These are phyloP conservation scores for Drosophila albomicans DNA, from an alignment of 1,140 invertebrate species.

Conservation along the genomic window DNA sequence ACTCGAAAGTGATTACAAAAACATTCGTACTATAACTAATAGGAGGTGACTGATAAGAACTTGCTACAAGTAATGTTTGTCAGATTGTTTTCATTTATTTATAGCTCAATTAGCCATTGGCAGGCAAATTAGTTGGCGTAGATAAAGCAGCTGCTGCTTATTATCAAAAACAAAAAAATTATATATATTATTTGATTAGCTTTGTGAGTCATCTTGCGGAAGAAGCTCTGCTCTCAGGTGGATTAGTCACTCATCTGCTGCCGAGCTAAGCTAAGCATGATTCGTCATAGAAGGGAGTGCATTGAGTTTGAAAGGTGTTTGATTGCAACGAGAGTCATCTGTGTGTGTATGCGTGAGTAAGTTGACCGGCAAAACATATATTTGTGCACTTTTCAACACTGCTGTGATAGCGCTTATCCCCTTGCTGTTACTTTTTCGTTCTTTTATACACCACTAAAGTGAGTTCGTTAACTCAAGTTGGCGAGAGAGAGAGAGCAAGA, in stretches of 20 bases:
- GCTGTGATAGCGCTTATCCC: constrained; percentile 35
- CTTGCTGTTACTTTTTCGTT: constrained; percentile 1
- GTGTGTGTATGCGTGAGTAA: constrained; percentile 12
- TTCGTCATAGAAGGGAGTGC: constrained; percentile 47
- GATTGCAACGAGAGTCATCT: constrained; percentile 23
- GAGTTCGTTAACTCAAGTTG: constrained; percentile 11
- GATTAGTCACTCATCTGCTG: constrained; percentile 56
- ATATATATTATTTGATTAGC: constrained; percentile 21
- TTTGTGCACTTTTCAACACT: constrained; percentile 41
- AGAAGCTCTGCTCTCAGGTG: constrained; percentile 16
- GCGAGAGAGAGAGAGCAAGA: constrained; percentile 21
- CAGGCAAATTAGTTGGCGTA: constrained; percentile 46
- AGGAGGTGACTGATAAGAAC: constrained; percentile 43
- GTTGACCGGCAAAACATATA: constrained; percentile 28
- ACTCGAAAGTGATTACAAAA: constrained; percentile 17
- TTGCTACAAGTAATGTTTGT: constrained; percentile 14
- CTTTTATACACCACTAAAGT: constrained; percentile 15
- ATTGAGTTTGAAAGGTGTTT: constrained; percentile 47
- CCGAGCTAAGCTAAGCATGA: constrained; percentile 21
- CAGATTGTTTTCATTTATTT: constrained; percentile 34
- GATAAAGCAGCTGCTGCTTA: constrained; percentile 22
- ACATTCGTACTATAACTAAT: constrained; percentile 12
- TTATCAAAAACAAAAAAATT: constrained; percentile 20
- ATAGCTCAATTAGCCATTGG: constrained; percentile 56
- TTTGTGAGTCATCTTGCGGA: constrained; percentile 35